phyloP scores from a whole-genome alignment of 2,113 vertebrate species.

The Sprattus sprattus region DNA sequence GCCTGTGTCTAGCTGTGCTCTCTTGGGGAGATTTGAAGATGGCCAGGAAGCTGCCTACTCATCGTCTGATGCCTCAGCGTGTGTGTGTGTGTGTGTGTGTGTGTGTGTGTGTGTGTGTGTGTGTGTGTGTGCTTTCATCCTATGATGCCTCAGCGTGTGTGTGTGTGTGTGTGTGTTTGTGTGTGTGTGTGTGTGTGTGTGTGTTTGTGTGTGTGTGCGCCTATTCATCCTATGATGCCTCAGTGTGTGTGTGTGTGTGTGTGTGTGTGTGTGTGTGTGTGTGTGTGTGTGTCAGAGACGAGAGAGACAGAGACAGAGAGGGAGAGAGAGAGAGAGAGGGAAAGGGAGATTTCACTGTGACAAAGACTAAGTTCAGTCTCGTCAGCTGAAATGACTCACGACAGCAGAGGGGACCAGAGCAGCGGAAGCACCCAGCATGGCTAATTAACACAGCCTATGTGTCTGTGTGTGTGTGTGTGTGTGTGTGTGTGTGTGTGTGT shows the following conservation, averaged over 20 bases:
- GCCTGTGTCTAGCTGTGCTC: neutral
- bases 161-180: neutral
- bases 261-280: too few relatives aligned
- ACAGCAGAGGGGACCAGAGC: conserved; percentile 24
- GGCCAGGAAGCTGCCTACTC: neutral
- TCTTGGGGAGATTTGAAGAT: neutral
- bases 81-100: too few relatives aligned
- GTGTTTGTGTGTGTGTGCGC: neutral
- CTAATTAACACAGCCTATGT: conserved; percentile 36
- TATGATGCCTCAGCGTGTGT: too few relatives aligned
- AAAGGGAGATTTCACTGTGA: conserved; percentile 26
- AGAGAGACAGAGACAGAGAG: neutral
- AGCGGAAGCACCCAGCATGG: conserved; percentile 21
- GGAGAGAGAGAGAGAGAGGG: neutral
- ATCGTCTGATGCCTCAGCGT: neutral
- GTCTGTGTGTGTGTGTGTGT: too few relatives aligned
- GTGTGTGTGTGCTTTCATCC: too few relatives aligned
- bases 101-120: too few relatives aligned
- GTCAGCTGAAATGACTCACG: conserved; percentile 21
- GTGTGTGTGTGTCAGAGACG: too few relatives aligned
- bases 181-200: neutral
- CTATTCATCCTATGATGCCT: neutral
- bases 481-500: conserved; percentile 14
- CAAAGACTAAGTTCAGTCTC: conserved; percentile 30
- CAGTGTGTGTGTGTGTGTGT: neutral